Percentiles rank a stretch among this genome's conserved stretches.
Conservation (phyloP, 2,797 vertebrate genomes). For the Catamblyrhynchus diadema region DNA sequence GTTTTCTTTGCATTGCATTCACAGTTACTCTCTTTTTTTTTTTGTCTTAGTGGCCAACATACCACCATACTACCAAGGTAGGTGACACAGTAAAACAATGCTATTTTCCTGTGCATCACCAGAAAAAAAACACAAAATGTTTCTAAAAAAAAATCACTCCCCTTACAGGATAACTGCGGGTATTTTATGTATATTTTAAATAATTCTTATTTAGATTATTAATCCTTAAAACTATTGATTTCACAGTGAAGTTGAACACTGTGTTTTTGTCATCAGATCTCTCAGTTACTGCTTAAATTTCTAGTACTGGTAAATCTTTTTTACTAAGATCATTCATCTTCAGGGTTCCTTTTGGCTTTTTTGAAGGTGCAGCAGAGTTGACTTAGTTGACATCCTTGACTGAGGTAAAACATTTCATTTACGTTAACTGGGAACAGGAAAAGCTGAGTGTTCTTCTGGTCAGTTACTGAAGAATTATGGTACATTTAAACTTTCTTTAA, state of each 20-base stretch:
- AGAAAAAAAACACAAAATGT: neutral
- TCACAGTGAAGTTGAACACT: neutral
- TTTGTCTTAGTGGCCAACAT: neutral
- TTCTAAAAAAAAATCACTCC: neutral
- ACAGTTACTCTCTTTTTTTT: neutral
- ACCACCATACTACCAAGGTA: neutral
- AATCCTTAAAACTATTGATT: neutral
- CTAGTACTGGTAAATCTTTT: neutral
- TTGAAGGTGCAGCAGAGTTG: neutral
- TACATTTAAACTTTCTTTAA: neutral
- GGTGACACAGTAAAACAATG: neutral
- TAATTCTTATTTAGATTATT: neutral
- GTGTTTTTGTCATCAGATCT: neutral
- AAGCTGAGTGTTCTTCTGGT: neutral
- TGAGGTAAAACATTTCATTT: neutral
- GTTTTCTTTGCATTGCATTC: neutral
- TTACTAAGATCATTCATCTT: neutral
- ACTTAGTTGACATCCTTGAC: neutral
- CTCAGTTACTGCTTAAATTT: neutral
- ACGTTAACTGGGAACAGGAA: neutral
- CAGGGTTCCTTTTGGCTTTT: neutral
- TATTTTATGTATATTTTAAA: neutral
- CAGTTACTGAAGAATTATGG: neutral
- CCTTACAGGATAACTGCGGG: neutral
- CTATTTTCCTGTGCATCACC: neutral